Evolutionary conservation across 64 coral and sea anemone species (phyloP), one percentile per base, ranked within the genome.

Genomic region (Montipora efflorescens): DNA sequence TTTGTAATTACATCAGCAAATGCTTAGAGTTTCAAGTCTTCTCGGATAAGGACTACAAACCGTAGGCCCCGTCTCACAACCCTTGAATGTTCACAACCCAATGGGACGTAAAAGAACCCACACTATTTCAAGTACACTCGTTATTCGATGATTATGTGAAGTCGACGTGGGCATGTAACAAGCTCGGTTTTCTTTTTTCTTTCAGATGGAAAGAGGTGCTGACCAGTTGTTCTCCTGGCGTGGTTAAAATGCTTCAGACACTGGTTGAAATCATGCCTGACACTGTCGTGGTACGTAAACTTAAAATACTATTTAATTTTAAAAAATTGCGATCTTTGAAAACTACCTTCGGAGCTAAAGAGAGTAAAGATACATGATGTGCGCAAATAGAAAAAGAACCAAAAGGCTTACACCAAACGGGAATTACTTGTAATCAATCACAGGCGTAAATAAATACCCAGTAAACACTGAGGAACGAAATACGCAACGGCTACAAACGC

Each of bases 191-290:
- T 47, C 8, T 71, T 45, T 50, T 50, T 7, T 16, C 66, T 8
- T 8, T 49, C 45, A 97, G 95, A 73, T 97, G 95, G 95, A 87
- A 79, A 45, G 95, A 97, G 19, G 81, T 97, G 19, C 67, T 97
- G 14, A 90, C 88, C 4, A 85, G 75, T 4, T 94, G 93, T 58
- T 76, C 92, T 14, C 73, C 89, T 66, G 95, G 95, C 28, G 95
- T 97, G 5, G 67, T 90, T 5, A 82, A 67, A 21, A 79, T 77
- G 82, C 48, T 97, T 18, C 92, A 94, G 75, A 85, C 87, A 28
- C 77, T 97, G 18, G 57, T 94, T 19, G 93, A 91, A 82, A 94
- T 91, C 57, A 97, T 97, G 95, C 95, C 95, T 4, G 88, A 91
- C 6, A 89, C 94, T 10, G 82, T 90, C 14, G 92, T 94, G 95